These are phyloP conservation scores for Mamestra configurata DNA, from an alignment of 1,140 invertebrate species.

Conservation along the genomic window DNA sequence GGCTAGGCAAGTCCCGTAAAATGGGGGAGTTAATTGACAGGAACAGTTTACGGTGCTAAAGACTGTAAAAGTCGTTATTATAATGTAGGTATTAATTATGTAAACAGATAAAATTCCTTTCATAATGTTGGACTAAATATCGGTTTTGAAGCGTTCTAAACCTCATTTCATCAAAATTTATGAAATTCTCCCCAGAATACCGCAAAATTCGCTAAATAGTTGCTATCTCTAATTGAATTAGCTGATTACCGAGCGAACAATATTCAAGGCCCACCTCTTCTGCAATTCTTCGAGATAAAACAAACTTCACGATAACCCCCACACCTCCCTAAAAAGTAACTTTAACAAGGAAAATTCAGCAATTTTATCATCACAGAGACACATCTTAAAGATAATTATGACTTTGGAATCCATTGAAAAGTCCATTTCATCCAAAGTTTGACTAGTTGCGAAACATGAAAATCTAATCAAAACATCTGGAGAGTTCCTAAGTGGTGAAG, in stretches of 20 bases:
- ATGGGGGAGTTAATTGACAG: slow-evolving; percentile 1
- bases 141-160: neutral
- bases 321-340: slow-evolving; percentile 7
- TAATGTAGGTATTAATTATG: neutral
- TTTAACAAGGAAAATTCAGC: slow-evolving; percentile 39
- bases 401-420: slow-evolving; percentile 45
- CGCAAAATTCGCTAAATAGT: slow-evolving; percentile 19
- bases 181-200: neutral
- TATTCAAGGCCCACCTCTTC: slow-evolving; percentile 26
- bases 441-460: slow-evolving; percentile 59
- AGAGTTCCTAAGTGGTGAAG: slow-evolving; percentile 54
- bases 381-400: slow-evolving; percentile 48
- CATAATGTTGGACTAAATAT: neutral
- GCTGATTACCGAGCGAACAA: slow-evolving; percentile 8
- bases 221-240: slow-evolving; percentile 23
- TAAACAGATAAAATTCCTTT: neutral
- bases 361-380: slow-evolving; percentile 35
- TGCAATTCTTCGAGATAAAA: slow-evolving; percentile 16
- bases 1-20: slow-evolving; percentile 1
- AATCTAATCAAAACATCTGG: slow-evolving; percentile 69
- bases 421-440: slow-evolving; percentile 48
- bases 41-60: neutral
- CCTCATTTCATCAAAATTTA: neutral
- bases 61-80: neutral
- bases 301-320: slow-evolving; percentile 32